Conservation (phyloP, 37 sponge, comb jelly and placozoan genomes). For the Dysidea cf. avara region DNA sequence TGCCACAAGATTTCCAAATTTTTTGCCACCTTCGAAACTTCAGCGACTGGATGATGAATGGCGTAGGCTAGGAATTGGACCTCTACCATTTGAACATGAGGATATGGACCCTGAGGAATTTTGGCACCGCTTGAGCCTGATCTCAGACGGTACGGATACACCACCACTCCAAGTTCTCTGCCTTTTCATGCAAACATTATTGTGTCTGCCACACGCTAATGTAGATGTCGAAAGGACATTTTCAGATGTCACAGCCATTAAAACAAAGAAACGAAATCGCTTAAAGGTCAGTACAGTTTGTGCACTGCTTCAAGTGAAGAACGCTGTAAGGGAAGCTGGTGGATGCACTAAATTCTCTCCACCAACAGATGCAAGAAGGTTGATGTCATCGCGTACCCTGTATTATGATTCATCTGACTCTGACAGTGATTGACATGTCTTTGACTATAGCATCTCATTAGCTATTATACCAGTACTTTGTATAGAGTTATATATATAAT, state of each 20-base stretch:
- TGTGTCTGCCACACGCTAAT: too few relatives aligned
- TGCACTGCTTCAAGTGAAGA: background rate
- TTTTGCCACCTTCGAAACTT: background rate
- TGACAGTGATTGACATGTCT: too few relatives aligned
- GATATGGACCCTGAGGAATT: conserved; percentile 7
- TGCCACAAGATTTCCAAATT: conserved; percentile 8
- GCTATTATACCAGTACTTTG: too few relatives aligned
- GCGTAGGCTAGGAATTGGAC: conserved; percentile 2
- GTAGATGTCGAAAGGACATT: conserved; percentile 2
- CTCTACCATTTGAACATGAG: conserved; percentile 4
- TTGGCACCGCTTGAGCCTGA: background rate
- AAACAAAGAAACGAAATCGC: background rate
- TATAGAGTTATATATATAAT: too few relatives aligned
- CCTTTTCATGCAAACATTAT: too few relatives aligned
- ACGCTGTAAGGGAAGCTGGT: background rate
- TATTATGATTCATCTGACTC: too few relatives aligned
- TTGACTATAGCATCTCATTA: too few relatives aligned
- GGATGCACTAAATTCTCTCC: conserved; percentile 4
- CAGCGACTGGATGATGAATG: conserved; percentile 6
- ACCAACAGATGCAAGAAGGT: conserved; percentile 2
- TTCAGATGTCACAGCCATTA: background rate
- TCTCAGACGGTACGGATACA: too few relatives aligned
- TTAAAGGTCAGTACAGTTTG: background rate
- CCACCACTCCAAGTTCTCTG: too few relatives aligned
- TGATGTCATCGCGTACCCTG: background rate